Evolutionary conservation across 2,797 vertebrate genomes (phyloP).

Genomic region (Clarias platycephalus): DNA sequence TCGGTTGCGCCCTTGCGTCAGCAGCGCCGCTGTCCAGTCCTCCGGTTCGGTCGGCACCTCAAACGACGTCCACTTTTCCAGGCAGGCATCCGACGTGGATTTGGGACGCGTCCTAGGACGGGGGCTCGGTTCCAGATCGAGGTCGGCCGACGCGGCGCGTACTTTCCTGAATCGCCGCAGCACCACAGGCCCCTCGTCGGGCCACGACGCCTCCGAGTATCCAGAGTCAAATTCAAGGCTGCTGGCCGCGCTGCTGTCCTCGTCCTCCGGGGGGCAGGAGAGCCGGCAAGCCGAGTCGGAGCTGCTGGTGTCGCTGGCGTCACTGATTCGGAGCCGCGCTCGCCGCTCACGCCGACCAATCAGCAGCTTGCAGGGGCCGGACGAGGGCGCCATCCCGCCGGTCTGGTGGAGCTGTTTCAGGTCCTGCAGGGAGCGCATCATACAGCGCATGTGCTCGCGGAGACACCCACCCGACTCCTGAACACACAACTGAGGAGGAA

Average conservation of each 20-base stretch:
- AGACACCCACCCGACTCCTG: slow-evolving; percentile 75
- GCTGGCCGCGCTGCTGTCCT: slow-evolving; percentile 60
- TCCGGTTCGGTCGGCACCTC: slow-evolving; percentile 75
- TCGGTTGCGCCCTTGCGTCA: slow-evolving; percentile 90
- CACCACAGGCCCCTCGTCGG: slow-evolving; percentile 83
- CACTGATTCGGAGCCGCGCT: slow-evolving; percentile 70
- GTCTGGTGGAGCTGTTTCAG: slow-evolving; percentile 69
- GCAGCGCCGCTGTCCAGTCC: slow-evolving; percentile 90
- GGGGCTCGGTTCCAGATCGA: neutral
- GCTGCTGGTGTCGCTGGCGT: slow-evolving; percentile 79
- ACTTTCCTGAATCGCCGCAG: slow-evolving; percentile 76
- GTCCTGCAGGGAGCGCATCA: slow-evolving; percentile 80
- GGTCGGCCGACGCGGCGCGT: slow-evolving; percentile 74
- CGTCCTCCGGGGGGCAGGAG: slow-evolving; percentile 76
- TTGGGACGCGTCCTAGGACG: slow-evolving; percentile 77
- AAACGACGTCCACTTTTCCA: slow-evolving; percentile 88
- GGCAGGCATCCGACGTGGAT: slow-evolving; percentile 90
- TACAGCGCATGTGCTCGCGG: slow-evolving; percentile 76
- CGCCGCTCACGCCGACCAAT: slow-evolving; percentile 69
- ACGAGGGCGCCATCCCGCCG: slow-evolving; percentile 57
- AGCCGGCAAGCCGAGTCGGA: slow-evolving; percentile 87
- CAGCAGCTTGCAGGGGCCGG: slow-evolving; percentile 66
- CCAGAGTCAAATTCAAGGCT: slow-evolving; percentile 92
- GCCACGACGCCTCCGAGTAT: slow-evolving; percentile 92
- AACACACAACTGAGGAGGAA: slow-evolving; percentile 76